These are phyloP conservation scores for Phytoseiulus persimilis DNA, from an alignment of 2,888 invertebrate species.

Conservation along the genomic window DNA sequence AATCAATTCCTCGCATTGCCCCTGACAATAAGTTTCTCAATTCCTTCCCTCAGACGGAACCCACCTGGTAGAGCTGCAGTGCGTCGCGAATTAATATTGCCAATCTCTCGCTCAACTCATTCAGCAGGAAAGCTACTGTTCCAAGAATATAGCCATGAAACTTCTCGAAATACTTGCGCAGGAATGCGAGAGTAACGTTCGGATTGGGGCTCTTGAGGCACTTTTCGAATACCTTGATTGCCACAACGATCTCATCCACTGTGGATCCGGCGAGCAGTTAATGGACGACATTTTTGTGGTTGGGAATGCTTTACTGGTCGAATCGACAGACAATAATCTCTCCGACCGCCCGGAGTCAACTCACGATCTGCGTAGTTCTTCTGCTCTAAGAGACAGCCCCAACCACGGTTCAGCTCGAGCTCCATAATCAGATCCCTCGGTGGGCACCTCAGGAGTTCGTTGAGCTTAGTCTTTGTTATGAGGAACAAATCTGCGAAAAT, in stretches of 20 bases:
- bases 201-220: constrained; percentile 10
- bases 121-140: background rate
- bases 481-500: constrained; percentile 7
- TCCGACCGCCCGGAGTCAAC: background rate
- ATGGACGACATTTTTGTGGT: too few relatives aligned
- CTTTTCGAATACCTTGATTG: background rate
- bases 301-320: too few relatives aligned
- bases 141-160: background rate
- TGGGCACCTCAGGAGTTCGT: background rate
- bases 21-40: background rate
- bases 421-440: constrained; percentile 23
- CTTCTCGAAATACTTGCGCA: background rate
- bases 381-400: constrained; percentile 11
- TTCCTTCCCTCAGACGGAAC: background rate
- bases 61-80: background rate
- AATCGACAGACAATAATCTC: too few relatives aligned
- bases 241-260: background rate
- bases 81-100: background rate
- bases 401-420: constrained; percentile 21
- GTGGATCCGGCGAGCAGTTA: too few relatives aligned
- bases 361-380: background rate
- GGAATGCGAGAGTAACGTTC: background rate
- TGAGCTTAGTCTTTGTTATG: background rate
- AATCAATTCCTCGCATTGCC: too few relatives aligned
- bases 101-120: background rate